Base-by-base conservation (phyloP, 2,797 vertebrate genomes). In the Gambelia wislizenii region DNA sequence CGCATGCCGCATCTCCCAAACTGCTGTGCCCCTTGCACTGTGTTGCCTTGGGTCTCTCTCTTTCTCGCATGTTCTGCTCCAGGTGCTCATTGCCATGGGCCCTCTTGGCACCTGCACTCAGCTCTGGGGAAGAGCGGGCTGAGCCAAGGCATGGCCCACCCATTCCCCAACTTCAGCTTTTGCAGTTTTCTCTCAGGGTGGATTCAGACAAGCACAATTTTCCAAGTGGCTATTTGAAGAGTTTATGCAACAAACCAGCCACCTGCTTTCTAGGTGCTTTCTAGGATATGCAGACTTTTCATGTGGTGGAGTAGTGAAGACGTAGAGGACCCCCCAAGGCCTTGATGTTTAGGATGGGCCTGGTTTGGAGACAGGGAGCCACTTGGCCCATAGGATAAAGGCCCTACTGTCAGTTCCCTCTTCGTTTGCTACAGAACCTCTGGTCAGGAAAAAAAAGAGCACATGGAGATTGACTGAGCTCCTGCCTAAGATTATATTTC, bases 1-100 rank as follows among this genome's bases (percentile, higher is more conserved):
- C 59, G 39, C 84, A 86, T 83, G 47, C 25, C 33, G 72, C 96
- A 94, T 97, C 95, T 97, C 96, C 95, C 96, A 96, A 96, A 96
- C 93, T 96, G 97, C 97, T 96, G 96, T 94, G 47, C 56, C 49
- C 52, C 78, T 8, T 44, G 44, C 18, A 25, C 89, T 64, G 44
- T 44, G 33, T 54, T 85, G 86, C 77, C 44, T 54, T 44, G 83
- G 16, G 93, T 42, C 70, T 0, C n/a, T 75, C 70, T 0, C n/a
- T 75, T 64, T 0, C 33, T 92, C 84, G 91, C 94, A 20, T 39
- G 16, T 75, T 84, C 13, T 83, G 70, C 36, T 42, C 54, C 77
- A 82, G 78, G 22, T 44, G 69, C 78, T 78, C 70, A 75, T 89
- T 82, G 78, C 84, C 67, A 20, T n/a, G 39, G n/a, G 89, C 42